Base-by-base conservation (phyloP, 2,113 vertebrate genomes). In the Stegostoma tigrinum region DNA sequence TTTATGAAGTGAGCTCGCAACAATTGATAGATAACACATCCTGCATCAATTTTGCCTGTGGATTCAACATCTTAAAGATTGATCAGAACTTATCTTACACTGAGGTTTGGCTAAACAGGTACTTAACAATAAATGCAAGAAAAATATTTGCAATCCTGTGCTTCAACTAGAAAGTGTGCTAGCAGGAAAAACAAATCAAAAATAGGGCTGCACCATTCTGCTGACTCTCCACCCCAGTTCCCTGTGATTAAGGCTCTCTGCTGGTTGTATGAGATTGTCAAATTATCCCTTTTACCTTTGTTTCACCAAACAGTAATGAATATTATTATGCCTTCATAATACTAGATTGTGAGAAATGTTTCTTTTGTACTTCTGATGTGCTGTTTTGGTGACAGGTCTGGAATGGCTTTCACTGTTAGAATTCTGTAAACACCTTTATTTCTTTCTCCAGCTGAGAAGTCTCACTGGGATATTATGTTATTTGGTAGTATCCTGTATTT, bases 11-110 rank as follows among this genome's bases (percentile, higher is more conserved):
- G 61, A 93, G 64, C 48, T n/a, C 64, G 24, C 5, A 34, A 21
- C 89, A 93, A 93, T 93, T 93, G n/a, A 66, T 17, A 66, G 34
- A 93, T 42, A 93, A 19, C n/a, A 66, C 64, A 93, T 64, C 34
- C 89, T 93, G 64, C 89, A 93, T 93, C 61, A 66, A 93, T 67
- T 34, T 38, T 10, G 38, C 61, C 89, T 67, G 14, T 64, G 10
- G 5, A n/a, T 93, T 93, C 34, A 93, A 17, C 23, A 52, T 61
- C 67, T 19, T 2, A 93, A 38, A 38, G n/a, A 93, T 93, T 93
- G 61, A 64, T 19, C 42, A 17, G n/a, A 66, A 93, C 66, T 93
- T n/a, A 66, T 17, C 34, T 61, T 90, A 61, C 34, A 90, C 87
- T 21, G 19, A 66, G 61, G 67, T 93, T 93, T 93, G 19, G 19